These are phyloP conservation scores for Reinhardtius hippoglossoides DNA, from an alignment of 2,113 vertebrate species.

Conservation along the genomic window DNA sequence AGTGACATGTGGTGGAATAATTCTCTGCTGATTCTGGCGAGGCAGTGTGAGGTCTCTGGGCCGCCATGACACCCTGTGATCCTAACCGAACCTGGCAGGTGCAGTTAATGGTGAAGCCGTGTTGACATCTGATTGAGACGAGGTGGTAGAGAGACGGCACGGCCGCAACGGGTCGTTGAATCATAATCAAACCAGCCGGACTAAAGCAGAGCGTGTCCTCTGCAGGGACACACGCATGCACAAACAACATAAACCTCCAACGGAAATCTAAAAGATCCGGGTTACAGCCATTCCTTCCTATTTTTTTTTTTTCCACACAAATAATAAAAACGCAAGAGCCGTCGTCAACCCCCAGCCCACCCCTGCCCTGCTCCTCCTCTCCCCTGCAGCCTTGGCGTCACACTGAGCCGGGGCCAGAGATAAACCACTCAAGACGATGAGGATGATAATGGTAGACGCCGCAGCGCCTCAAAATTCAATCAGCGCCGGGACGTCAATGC, in stretches of 20 bases:
- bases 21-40: conserved; percentile 66
- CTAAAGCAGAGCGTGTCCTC: conserved; percentile 29
- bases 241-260: conserved; percentile 13
- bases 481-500: conserved; percentile 77
- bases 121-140: conserved; percentile 68
- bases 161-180: conserved; percentile 33
- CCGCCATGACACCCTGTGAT: conserved; percentile 73
- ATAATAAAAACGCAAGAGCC: conserved; percentile 53
- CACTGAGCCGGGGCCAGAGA: conserved; percentile 73
- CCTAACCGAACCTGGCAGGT: conserved; percentile 79
- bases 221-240: not conserved
- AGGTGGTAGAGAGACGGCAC: conserved; percentile 34
- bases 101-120: conserved; percentile 68
- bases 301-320: conserved; percentile 13
- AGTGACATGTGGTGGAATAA: conserved; percentile 73
- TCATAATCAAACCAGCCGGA: conserved; percentile 31
- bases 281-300: conserved; percentile 21
- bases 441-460: conserved; percentile 82
- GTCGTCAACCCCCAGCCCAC: conserved; percentile 10
- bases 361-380: conserved; percentile 14
- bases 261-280: conserved; percentile 30
- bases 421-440: conserved; percentile 84
- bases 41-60: conserved; percentile 61
- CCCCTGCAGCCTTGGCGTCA: conserved; percentile 72
- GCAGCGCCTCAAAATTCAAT: conserved; percentile 85